Base-by-base conservation (phyloP, 37 sponge, comb jelly and placozoan genomes). In the Dysidea cf. avara region DNA sequence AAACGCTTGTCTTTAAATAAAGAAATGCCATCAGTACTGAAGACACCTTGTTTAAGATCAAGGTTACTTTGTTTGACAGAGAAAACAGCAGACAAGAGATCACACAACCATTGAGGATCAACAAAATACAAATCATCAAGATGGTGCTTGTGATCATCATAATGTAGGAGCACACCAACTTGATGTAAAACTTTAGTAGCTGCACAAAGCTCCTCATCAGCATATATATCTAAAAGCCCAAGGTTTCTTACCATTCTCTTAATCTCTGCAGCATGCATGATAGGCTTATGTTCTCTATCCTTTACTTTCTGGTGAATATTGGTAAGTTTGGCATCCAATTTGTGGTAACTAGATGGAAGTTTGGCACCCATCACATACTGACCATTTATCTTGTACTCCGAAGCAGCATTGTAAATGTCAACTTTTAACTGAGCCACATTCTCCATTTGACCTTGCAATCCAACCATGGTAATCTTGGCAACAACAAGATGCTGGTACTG, bases 31-130 rank as follows among this genome's bases (percentile, higher is more conserved):
- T 76, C 39, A 26, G 71, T 61, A 51, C 39, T 46, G 22, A 87
- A 66, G 32, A 87, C 82, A 18, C 91, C 91, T 36, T 75, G 59
- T 24, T 53, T 67, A 17, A 88, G 40, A 38, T 65, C 83, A 14
- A 76, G 80, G 69, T 86, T 91, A 53, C 71, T 78, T 66, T 85
- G 85, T 25, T 68, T 66, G 53, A 92, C 80, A 1, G 93, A 88
- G 46, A 87, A 72, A 2, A 92, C 59, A 12, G 74, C 77, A 20
- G 93, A 77, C 85, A 92, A 88, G 85, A 92, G 59, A 84, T 80
- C 25, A 88, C n/a, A n/a, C n/a, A n/a, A n/a, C n/a, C n/a, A n/a
- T n/a, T n/a, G n/a, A n/a, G n/a, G n/a, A n/a, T n/a, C n/a, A n/a
- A n/a, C n/a, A n/a, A n/a, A n/a, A n/a, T n/a, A n/a, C n/a, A n/a